phyloP scores from a whole-genome alignment of 2,888 invertebrate species.

The Morinoia aosen region DNA sequence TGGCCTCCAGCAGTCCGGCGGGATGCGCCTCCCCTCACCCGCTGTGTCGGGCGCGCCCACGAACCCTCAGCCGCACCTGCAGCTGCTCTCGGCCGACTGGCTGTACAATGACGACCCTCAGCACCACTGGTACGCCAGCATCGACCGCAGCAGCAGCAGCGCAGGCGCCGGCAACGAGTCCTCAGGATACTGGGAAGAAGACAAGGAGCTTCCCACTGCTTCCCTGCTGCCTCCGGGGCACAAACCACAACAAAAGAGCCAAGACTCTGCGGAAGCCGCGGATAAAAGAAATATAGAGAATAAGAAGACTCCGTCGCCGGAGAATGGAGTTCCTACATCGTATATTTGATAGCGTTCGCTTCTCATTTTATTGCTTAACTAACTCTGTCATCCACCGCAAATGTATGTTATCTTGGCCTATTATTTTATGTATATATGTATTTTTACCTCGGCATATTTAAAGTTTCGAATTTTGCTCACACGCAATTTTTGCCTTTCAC shows the following conservation, averaged over 20 bases:
- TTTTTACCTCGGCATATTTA: not conserved
- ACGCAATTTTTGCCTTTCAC: not conserved
- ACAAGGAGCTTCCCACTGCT: slow-evolving; percentile 50
- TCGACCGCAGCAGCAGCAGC: slow-evolving; percentile 39
- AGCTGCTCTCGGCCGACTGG: slow-evolving; percentile 51
- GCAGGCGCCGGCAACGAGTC: slow-evolving; percentile 53
- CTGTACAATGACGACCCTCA: slow-evolving; percentile 50
- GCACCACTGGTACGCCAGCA: slow-evolving; percentile 54
- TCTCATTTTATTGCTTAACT: not conserved
- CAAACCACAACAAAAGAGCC: slow-evolving; percentile 19
- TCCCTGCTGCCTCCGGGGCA: slow-evolving; percentile 37
- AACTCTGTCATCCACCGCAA: not conserved
- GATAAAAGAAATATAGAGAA: slow-evolving; percentile 42
- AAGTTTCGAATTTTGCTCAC: not conserved
- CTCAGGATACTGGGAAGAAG: slow-evolving; percentile 53
- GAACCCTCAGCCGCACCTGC: slow-evolving; percentile 5
- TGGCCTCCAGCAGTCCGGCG: not conserved
- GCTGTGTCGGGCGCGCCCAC: not conserved
- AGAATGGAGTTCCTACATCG: not conserved
- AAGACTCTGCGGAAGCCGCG: no score
- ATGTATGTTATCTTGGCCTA: not conserved
- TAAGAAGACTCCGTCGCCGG: slow-evolving; percentile 1
- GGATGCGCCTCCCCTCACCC: not conserved
- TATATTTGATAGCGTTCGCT: slow-evolving; percentile 40
- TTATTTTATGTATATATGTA: not conserved